Evolutionary conservation across 2,888 invertebrate species (phyloP), one percentile per base, ranked within the genome.

Genomic region (Drepana falcataria): DNA sequence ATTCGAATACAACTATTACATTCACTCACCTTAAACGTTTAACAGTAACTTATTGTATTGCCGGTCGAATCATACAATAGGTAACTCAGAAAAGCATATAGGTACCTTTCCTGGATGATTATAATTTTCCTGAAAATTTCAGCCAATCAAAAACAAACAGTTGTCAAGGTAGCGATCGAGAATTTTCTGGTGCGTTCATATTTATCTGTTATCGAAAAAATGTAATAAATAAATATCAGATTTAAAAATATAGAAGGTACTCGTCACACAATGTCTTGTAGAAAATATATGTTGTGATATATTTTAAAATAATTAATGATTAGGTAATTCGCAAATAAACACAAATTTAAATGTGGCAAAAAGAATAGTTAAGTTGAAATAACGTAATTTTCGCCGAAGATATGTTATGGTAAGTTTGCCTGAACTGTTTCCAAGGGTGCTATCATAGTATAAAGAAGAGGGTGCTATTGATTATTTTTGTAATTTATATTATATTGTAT

Each of bases 141-240:
- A 79, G 75, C 91, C 91, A 91, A 91, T 91, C 83, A 84, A 77
- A 82, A 84, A 80, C 82, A 85, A 90, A 89, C 91, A 91, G 81
- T 79, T 85, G 85, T 87, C 87, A 83, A 75, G 72, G 66, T 60
- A 68, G 73, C 69, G 65, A 76, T 74, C 74, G 69, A 80, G 75
- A 76, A 76, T 73, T 76, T 75, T 75, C 69, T 65, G 75, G 68
- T 58, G 78, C 83, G 76, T 82, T 81, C 83, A 72, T 6, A 54
- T 57, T 62, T 48, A 55, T 53, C 4, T 1, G 9, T 47, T 2
- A 47, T 9, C 4, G 6, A 47, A 2, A 21, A 4, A 21, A 21
- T 9, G 47, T 37, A 37, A 49, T 5, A 7, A 35, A 35, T 34
- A 1, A 48, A 6, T 34, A 34, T 48, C 2, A 48, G n/a, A 35